Evolutionary conservation across 2,113 vertebrate species (phyloP).

Genomic region (Triplophysa siluroides): DNA sequence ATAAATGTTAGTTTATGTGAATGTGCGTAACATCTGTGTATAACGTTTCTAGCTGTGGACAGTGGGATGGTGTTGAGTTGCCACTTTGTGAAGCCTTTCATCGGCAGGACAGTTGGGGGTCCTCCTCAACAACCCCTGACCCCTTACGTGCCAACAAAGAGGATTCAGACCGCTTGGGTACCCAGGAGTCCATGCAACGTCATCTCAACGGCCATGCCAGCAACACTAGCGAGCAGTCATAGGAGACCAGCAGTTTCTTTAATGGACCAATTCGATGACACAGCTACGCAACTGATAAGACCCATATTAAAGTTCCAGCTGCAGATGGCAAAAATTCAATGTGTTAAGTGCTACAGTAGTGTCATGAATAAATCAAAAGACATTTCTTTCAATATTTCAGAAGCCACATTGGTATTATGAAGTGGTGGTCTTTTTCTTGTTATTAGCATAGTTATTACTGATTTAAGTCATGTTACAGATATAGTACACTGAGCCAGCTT

Average conservation of each 20-base stretch:
- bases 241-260: slow-evolving; percentile 19
- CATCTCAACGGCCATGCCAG: slow-evolving; percentile 84
- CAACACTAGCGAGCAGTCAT: slow-evolving; percentile 72
- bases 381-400: neutral
- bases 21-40: slow-evolving; percentile 64
- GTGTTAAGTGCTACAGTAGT: neutral
- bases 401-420: neutral
- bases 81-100: slow-evolving; percentile 92
- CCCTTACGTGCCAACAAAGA: slow-evolving; percentile 67
- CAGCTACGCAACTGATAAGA: neutral
- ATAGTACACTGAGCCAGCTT: neutral
- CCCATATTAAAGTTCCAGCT: neutral
- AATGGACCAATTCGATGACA: slow-evolving; percentile 33
- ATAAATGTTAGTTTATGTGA: slow-evolving; percentile 8
- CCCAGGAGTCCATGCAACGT: slow-evolving; percentile 70
- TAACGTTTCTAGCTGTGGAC: slow-evolving; percentile 87
- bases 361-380: neutral
- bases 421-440: neutral
- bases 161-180: slow-evolving; percentile 62
- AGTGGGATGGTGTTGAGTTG: slow-evolving; percentile 88
- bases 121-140: slow-evolving; percentile 75
- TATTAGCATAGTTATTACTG: neutral
- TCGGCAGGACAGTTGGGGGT: slow-evolving; percentile 79
- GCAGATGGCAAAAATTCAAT: neutral
- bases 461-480: neutral